Evolutionary conservation across 2,888 invertebrate species (phyloP).

Genomic region (Mayetiola destructor): DNA sequence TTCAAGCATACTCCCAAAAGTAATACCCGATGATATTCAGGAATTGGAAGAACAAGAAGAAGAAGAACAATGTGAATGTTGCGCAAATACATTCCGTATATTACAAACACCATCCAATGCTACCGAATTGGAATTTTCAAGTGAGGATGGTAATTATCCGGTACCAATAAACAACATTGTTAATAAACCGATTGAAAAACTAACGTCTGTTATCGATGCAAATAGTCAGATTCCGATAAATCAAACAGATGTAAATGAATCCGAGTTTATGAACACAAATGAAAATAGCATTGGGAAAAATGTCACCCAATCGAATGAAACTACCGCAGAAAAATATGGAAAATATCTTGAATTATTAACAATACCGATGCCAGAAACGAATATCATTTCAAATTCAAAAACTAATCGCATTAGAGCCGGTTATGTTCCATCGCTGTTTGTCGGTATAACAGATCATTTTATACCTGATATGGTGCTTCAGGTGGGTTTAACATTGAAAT

Average conservation of each 20-base stretch:
- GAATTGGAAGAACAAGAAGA: conserved; percentile 31
- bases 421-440: conserved; percentile 45
- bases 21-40: not conserved
- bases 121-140: conserved; percentile 48
- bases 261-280: not conserved
- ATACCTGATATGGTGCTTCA: conserved; percentile 64
- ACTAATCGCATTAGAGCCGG: conserved; percentile 34
- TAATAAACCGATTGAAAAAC: not conserved
- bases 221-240: not conserved
- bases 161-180: conserved; percentile 15
- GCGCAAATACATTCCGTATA: conserved; percentile 41
- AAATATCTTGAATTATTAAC: not conserved
- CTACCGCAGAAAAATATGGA: not conserved
- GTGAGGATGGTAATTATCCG: conserved; percentile 32
- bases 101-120: conserved; percentile 67
- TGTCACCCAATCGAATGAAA: not conserved
- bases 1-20: conserved; percentile 19
- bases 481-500: conserved; percentile 31
- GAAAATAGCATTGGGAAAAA: not conserved
- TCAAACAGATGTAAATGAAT: not conserved
- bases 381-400: conserved; percentile 31
- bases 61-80: conserved; percentile 37
- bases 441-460: conserved; percentile 49
- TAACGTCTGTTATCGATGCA: conserved; percentile 16
- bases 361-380: not conserved